Conservation (phyloP, 2,113 vertebrate genomes). For the Vulpes lagopus region DNA sequence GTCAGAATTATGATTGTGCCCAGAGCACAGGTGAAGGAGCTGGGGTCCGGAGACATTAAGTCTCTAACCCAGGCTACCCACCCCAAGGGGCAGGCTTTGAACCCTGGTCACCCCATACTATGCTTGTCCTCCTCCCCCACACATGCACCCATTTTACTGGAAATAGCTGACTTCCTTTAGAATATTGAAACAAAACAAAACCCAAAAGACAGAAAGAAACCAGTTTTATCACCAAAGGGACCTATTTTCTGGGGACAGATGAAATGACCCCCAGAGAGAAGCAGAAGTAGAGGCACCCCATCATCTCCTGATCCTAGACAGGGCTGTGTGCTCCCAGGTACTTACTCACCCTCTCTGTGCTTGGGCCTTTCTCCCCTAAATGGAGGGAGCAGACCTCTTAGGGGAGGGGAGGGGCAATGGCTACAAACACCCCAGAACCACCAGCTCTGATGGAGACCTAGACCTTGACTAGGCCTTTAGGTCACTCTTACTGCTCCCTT, state of each 20-base stretch:
- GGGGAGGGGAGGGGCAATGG: background rate
- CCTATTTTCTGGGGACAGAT: background rate
- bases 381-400: background rate
- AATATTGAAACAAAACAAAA: background rate
- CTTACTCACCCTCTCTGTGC: background rate
- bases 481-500: background rate
- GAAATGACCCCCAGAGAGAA: background rate
- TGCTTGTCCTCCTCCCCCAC: background rate
- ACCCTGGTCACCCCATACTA: background rate
- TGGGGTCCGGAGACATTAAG: background rate
- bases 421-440: background rate
- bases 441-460: background rate
- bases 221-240: background rate
- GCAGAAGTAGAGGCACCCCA: background rate
- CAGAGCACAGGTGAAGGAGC: background rate
- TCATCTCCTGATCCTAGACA: accelerated
- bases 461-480: background rate
- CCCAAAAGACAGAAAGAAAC: background rate
- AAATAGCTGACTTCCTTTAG: background rate
- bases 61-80: background rate
- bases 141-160: background rate
- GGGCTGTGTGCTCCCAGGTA: background rate
- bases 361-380: background rate
- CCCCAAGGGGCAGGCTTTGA: background rate
- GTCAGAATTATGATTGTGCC: background rate